Base-by-base conservation (phyloP, 1,140 invertebrate genomes). In the Eulimnadia texana region DNA sequence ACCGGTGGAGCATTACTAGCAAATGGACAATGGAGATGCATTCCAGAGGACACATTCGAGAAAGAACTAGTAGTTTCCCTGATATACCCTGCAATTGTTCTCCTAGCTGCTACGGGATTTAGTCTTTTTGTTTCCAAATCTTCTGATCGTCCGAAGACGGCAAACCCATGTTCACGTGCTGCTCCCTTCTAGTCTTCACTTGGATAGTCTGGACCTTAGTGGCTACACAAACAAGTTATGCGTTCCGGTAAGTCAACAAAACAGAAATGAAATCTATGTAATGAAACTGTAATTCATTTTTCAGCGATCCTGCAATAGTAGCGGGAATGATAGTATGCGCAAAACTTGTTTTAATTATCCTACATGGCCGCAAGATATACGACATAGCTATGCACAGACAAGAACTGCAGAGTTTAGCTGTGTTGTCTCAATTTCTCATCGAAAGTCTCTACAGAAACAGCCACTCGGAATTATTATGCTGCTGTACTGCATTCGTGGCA, bases 241-340 rank as follows among this genome's bases (percentile, higher is more conserved):
- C 33, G 6, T 42, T 42, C 33, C 6, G 33, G 33, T 42, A 42
- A n/a, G n/a, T 42, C 33, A 42, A 42, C 33, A 9, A 42, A n/a
- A n/a, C n/a, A n/a, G n/a, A n/a, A n/a, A n/a, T n/a, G n/a, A n/a
- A n/a, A n/a, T n/a, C n/a, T n/a, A n/a, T n/a, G n/a, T n/a, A n/a
- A n/a, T n/a, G n/a, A n/a, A n/a, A n/a, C n/a, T n/a, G n/a, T n/a
- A 23, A 24, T 22, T 19, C 2, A n/a, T 50, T 56, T 65, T 54
- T 42, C 33, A 58, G 64, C 28, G 67, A 66, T 53, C 65, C 66
- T 28, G 62, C 67, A 28, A 67, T 68, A n/a, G 65, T 68, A 24
- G 66, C 68, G 22, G 65, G 67, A 2, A 69, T 67, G 55, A 54
- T 69, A 9, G 61, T 67, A 11, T 66, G 63, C 42, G 66, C 64